phyloP scores from a whole-genome alignment of 2,113 vertebrate species.

The Cavia aperea region DNA sequence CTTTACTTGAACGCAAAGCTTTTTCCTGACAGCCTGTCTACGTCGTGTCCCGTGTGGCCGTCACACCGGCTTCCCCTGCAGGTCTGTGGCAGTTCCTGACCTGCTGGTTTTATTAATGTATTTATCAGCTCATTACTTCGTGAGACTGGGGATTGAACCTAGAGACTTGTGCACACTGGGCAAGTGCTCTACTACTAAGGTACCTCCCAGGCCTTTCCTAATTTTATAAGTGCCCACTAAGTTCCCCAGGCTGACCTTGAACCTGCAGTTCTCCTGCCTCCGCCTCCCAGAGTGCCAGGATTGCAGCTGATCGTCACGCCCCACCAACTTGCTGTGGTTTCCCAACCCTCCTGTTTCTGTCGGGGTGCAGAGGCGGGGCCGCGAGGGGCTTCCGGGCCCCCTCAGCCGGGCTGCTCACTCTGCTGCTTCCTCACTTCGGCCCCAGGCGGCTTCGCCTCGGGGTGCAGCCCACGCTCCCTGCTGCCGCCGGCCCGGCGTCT shows the following conservation, averaged over 20 bases:
- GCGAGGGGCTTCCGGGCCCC: neutral
- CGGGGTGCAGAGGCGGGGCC: no score
- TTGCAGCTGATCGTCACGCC: neutral
- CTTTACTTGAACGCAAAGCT: accelerated
- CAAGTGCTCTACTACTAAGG: neutral
- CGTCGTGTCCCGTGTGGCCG: neutral
- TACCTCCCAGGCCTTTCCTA: no score
- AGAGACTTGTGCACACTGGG: neutral
- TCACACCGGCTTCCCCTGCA: neutral
- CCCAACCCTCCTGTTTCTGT: neutral
- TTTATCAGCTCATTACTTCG: neutral
- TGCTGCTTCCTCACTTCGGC: no score
- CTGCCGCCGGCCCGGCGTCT: neutral
- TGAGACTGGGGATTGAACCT: neutral
- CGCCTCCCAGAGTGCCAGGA: neutral
- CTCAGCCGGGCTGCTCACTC: no score
- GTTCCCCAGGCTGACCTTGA: neutral
- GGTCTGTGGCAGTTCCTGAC: neutral
- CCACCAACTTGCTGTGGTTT: neutral
- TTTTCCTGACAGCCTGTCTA: no score
- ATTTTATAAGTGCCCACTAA: neutral
- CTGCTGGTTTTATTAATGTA: neutral
- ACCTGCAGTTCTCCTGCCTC: neutral
- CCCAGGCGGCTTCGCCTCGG: neutral
- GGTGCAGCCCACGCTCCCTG: neutral